phyloP scores from a whole-genome alignment of 2,888 invertebrate genomes.

The Caenorhabditis auriculariae region DNA sequence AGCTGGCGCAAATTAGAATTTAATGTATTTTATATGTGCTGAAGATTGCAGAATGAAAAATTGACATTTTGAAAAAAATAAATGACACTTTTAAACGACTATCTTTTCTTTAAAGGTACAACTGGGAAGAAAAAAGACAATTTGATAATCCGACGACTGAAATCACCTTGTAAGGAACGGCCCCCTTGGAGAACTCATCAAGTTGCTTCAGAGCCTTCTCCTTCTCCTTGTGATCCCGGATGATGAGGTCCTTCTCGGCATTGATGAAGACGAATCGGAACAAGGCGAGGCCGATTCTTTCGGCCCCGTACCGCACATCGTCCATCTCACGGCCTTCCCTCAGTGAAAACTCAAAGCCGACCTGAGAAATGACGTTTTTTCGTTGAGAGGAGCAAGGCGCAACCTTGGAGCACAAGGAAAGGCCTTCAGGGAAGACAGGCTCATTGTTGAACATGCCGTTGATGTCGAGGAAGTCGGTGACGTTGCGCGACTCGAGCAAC shows the following conservation, averaged over 20 bases:
- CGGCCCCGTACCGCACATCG: conserved; percentile 29
- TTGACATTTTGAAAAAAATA: too few species aligned
- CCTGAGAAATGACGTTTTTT: conserved; percentile 7
- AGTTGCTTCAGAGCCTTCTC: conserved; percentile 16
- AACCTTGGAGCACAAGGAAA: conserved; percentile 14
- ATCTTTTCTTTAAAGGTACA: too few species aligned
- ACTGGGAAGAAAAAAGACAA: too few species aligned
- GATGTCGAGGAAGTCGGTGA: conserved; percentile 31
- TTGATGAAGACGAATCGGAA: conserved; percentile 36
- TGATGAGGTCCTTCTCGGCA: conserved; percentile 26
- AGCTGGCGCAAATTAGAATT: too few species aligned
- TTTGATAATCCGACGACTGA: too few species aligned
- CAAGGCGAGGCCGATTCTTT: conserved; percentile 23
- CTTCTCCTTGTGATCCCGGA: conserved; percentile 22
- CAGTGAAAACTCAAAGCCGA: conserved; percentile 40
- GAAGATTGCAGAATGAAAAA: too few species aligned
- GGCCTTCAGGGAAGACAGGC: conserved; percentile 28
- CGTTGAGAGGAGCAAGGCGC: too few species aligned
- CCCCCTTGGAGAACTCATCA: conserved; percentile 32
- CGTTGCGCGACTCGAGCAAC: conserved; percentile 20
- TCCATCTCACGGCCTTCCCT: conserved; percentile 34
- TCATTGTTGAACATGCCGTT: conserved; percentile 44
- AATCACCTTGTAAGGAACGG: conserved; percentile 31
- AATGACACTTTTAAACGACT: background rate
- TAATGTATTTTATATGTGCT: too few species aligned